Evolutionary conservation across 2,888 invertebrate genomes (phyloP).

Genomic region (Polymixis lichenea): DNA sequence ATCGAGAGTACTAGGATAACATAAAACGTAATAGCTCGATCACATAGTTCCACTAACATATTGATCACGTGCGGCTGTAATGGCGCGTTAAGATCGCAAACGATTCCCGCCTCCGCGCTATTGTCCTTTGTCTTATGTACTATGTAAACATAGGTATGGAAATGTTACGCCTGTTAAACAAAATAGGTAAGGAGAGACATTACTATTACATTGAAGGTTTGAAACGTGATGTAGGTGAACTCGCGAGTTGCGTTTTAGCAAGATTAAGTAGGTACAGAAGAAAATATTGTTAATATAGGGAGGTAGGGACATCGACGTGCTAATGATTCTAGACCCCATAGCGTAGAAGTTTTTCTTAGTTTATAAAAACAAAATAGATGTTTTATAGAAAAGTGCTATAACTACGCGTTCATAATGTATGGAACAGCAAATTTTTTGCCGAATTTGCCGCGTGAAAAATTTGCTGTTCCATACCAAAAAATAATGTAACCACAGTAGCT

Average conservation of each 20-base stretch:
- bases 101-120: constrained; percentile 64
- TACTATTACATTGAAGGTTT: background rate
- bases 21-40: constrained; percentile 52
- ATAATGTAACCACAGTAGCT: too few species aligned
- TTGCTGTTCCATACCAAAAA: too few species aligned
- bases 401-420: too few species aligned
- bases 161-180: background rate
- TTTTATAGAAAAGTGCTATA: too few species aligned
- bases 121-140: constrained; percentile 52
- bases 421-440: too few species aligned
- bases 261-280: background rate
- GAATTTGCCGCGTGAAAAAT: too few species aligned
- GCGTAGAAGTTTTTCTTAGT: too few species aligned
- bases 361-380: too few species aligned
- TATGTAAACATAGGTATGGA: constrained; percentile 17
- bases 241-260: background rate
- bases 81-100: constrained; percentile 70
- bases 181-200: background rate
- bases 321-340: too few species aligned
- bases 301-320: too few species aligned
- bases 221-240: background rate
- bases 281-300: background rate
- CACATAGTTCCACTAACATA: constrained; percentile 67
- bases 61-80: constrained; percentile 73
- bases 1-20: constrained; percentile 39